Base-by-base conservation (phyloP, 2,797 vertebrate genomes). In the Hapalemur alaotrensis region DNA sequence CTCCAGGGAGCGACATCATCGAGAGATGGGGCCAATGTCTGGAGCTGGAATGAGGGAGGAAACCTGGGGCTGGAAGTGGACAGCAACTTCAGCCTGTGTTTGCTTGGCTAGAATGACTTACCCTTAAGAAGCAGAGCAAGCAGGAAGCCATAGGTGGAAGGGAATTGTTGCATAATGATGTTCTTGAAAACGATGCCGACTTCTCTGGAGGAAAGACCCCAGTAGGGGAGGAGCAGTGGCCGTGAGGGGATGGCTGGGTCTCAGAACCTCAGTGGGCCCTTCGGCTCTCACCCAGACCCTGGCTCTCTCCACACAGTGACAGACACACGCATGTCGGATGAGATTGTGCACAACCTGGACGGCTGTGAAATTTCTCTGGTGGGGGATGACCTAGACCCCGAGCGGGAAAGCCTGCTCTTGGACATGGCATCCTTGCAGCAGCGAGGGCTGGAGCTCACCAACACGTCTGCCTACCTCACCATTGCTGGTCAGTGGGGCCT, bases 271-370 rank as follows among this genome's bases (percentile, higher is more conserved):
- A 41, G 0, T 30, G 76, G 57, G 5, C 12, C 52, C 81, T 80
- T 90, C 52, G 4, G 11, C 78, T 83, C 52, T 95, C 72, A 96
- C 72, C 69, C 30, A n/a, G 78, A 84, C 70, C 2, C 32, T 0
- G 17, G 78, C 69, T 83, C 75, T 95, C 25, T 88, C 88, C 4
- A 0, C 72, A 23, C 97, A 99, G 98, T 99, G 97, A 98, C 98
- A 65, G 99, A 99, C 94, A 98, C 99, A 8, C 99, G 99, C 83
- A 99, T 99, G 99, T 99, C 99, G 0, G 99, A 99, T 17, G 99
- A 99, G 35, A 99, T 99, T n/a, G 99, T 99, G 96, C 99, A 99
- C 98, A 99, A 99, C 93, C 97, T 99, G 98, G 99, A 99, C 0
- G 99, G 99, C 97, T 99, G 99, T 73, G 99, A 99, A 98, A 99